These are phyloP conservation scores for Caloenas nicobarica DNA, from an alignment of 2,113 vertebrate species.

Conservation along the genomic window DNA sequence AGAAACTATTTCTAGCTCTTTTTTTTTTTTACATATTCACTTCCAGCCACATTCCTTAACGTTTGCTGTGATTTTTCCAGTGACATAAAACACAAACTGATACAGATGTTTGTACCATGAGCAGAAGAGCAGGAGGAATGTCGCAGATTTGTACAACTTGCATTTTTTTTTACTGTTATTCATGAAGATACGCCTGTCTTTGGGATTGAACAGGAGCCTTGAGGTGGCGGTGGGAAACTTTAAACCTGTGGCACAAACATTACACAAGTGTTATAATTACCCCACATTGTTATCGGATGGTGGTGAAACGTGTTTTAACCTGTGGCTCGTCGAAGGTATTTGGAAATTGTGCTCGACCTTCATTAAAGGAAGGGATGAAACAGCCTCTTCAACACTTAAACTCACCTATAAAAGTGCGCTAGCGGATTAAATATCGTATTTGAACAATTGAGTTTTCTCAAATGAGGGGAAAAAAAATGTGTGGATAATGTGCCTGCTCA, in stretches of 20 bases:
- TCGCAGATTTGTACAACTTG: neutral
- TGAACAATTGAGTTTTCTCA: neutral
- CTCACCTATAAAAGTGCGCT: neutral
- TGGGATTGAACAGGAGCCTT: neutral
- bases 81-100: neutral
- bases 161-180: rapidly evolving
- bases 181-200: rapidly evolving
- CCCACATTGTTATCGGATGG: neutral
- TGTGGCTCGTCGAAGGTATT: neutral
- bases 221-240: neutral
- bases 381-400: neutral
- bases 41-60: neutral
- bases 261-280: neutral
- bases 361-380: neutral
- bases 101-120: neutral
- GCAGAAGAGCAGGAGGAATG: neutral
- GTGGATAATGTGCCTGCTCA: neutral
- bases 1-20: neutral
- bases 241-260: neutral
- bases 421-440: neutral
- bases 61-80: neutral
- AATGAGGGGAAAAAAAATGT: neutral
- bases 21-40: neutral
- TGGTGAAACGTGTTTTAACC: neutral
- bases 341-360: neutral